These are phyloP conservation scores for Thalassoma bifasciatum DNA, from an alignment of 2,113 vertebrate species.

Conservation along the genomic window DNA sequence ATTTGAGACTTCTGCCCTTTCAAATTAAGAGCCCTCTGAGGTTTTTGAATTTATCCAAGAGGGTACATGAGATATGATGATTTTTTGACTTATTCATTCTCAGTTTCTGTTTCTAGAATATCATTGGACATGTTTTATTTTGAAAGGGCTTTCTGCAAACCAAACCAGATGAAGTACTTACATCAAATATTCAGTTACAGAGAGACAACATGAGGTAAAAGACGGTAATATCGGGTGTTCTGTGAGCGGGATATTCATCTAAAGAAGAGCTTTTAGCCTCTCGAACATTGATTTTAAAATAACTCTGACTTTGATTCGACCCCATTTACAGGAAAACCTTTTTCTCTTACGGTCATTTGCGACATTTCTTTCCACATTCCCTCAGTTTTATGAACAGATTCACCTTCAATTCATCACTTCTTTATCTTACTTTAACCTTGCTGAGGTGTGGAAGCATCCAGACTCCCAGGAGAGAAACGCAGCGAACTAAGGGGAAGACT, in stretches of 20 bases:
- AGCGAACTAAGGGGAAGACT: too few relatives aligned
- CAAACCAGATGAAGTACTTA: background rate
- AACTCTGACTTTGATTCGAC: background rate
- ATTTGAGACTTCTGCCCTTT: background rate
- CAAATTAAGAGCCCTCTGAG: background rate
- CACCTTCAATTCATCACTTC: conserved; percentile 6
- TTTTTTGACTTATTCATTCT: too few relatives aligned
- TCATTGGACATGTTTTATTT: background rate
- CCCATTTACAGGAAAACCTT: background rate
- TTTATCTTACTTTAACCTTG: background rate
- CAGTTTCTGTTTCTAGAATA: background rate
- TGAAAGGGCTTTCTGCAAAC: background rate
- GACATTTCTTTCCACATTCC: conserved; percentile 2
- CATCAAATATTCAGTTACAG: too few relatives aligned
- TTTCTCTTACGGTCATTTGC: background rate
- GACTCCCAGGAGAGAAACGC: conserved; percentile 14
- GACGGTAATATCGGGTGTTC: background rate
- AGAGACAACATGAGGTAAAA: background rate
- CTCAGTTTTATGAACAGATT: background rate
- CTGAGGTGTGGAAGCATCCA: background rate
- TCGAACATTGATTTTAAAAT: conserved; percentile 25
- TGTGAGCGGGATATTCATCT: background rate
- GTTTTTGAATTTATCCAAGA: too few relatives aligned
- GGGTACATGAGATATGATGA: too few relatives aligned
- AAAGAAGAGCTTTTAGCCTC: conserved; percentile 12